Evolutionary conservation across 2,797 vertebrate genomes (phyloP), one percentile per base, ranked within the genome.

Genomic region (Mus caroli): DNA sequence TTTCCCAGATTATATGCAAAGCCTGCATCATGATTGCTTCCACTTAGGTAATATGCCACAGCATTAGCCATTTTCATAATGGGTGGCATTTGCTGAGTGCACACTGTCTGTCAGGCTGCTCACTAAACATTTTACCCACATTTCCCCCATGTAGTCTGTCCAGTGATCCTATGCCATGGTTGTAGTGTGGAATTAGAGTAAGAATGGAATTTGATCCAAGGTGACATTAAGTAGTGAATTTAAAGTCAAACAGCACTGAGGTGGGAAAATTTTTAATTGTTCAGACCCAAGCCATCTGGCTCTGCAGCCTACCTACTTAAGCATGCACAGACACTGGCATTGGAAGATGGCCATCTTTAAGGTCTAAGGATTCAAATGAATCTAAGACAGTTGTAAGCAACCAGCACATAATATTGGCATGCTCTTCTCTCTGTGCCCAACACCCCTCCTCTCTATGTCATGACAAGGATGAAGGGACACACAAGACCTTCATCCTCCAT

Each of bases 1-100:
- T 93, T 91, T 96, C 12, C 75, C 90, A 97, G 90, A 83, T 94
- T 87, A 62, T 64, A 83, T 67, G 67, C 67, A 87, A 76, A 87
- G 58, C 58, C 1, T 0, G 88, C 83, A n/a, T 56, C 64, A 37
- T 93, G 46, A 92, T 94, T 90, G 94, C 40, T 79, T 79, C 94
- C 86, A 78, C 92, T 95, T 91, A 77, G 40, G 62, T 64, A 88
- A 95, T 76, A 94, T 34, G 15, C 90, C 58, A 76, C 34, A 3
- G 43, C 26, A 91, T 94, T 71, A 67, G 56, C 6, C 20, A 37
- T 84, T 88, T 62, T 92, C 94, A 92, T 88, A 96, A 93, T 14
- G 80, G 90, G 52, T 84, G 78, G 64, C 56, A 43, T 94, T 96
- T 96, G 93, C 19, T 60, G 54, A 96, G 64, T 75, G 22, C 46